A percentile compares a stretch with the other conserved stretches of the same genome.
These are phyloP conservation scores for Pelodiscus sinensis DNA, from an alignment of 2,113 vertebrate species.

Conservation along the genomic window DNA sequence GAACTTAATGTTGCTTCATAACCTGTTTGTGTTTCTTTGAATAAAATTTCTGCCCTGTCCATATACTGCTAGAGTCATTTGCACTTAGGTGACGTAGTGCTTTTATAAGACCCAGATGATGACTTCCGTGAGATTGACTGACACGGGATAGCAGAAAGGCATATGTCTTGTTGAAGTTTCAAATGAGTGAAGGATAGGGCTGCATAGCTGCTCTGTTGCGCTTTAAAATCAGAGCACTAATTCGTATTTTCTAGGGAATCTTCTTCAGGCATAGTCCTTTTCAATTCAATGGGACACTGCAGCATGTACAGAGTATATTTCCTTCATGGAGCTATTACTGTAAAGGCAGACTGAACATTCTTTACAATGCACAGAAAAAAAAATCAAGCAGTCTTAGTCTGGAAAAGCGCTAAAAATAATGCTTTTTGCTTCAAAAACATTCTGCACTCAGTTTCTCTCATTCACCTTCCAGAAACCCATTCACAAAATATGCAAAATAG, in stretches of 20 bases:
- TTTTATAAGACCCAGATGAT: not conserved
- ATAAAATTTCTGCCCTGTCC: not conserved
- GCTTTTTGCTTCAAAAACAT: conserved; percentile 42
- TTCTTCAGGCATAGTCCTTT: conserved; percentile 3
- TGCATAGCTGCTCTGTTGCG: not conserved
- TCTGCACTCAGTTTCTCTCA: conserved; percentile 54
- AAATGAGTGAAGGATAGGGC: not conserved
- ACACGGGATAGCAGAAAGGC: not conserved
- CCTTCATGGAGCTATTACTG: conserved; percentile 64
- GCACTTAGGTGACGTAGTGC: not conserved
- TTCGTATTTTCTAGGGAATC: not conserved
- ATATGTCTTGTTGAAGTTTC: not conserved
- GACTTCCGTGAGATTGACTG: not conserved
- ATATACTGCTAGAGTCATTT: not conserved
- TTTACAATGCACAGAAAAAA: conserved; percentile 40
- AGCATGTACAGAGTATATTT: conserved; percentile 38
- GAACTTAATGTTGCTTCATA: too few relatives aligned
- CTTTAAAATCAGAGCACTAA: not conserved
- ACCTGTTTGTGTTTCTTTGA: not conserved
- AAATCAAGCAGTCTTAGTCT: not conserved
- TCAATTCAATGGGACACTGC: not conserved
- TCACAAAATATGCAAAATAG: conserved; percentile 35
- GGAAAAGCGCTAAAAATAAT: not conserved
- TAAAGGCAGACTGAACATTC: conserved; percentile 57
- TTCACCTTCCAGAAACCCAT: conserved; percentile 56